Evolutionary conservation across 2,888 invertebrate species (phyloP), one percentile per base, ranked within the genome.

Genomic region (Pterostichus niger): DNA sequence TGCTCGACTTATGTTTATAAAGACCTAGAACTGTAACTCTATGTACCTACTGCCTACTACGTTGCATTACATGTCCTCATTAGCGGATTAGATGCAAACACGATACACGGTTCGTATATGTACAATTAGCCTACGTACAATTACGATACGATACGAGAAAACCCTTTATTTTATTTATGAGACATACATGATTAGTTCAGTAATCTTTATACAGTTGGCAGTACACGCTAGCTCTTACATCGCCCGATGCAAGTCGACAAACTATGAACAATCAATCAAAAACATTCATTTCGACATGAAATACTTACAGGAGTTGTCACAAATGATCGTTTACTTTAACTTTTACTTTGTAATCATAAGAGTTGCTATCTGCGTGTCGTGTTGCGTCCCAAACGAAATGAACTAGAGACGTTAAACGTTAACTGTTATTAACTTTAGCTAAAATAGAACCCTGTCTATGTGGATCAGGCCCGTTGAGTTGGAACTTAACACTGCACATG

Each of bases 131-230:
- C 75, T 76, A 78, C 64, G 64, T 64, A 64, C 64, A 68, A 68
- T 68, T 68, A 82, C 82, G 59, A 59, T 68, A 82, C 82, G 59
- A 59, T 78, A 78, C 78, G 59, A 76, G 75, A 64, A 82, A 82
- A 82, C 76, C 82, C 82, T 82, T 82, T 82, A 82, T 75, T 64
- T 31, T 75, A 56, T 52, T 82, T 82, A 75, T 82, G 73, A 82
- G 59, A 82, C 76, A 82, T 64, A 82, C 83, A 83, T 82, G 54
- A 82, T 83, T 83, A 87, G 86, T 87, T 88, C 87, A 86, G 86
- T 86, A 88, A 88, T 89, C 89, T 90, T 90, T 90, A 89, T 90
- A 90, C 89, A 89, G 88, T 89, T 90, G 90, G 90, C 90, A 90
- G 90, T 90, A 89, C 90, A 89, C 89, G 89, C 90, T 90, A 90